Percentiles rank a stretch among this genome's conserved stretches.
These are phyloP conservation scores for Oryzias dopingdopingensis DNA, from an alignment of 2,797 vertebrate species.

Conservation along the genomic window DNA sequence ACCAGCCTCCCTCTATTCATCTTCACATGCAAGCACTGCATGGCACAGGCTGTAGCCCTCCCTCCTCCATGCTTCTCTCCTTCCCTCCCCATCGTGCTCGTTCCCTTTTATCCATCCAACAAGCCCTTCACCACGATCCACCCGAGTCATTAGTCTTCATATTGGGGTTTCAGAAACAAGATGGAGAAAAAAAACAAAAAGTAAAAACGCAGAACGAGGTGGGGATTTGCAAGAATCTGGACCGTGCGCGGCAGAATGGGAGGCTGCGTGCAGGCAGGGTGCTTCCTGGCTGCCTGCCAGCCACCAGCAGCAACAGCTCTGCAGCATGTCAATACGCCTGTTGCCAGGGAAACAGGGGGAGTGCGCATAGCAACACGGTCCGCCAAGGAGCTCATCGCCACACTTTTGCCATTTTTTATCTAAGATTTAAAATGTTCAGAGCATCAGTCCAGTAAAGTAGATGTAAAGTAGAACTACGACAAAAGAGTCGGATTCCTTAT, in stretches of 20 bases:
- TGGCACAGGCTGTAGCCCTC: constrained; percentile 60
- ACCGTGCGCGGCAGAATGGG: constrained; percentile 51
- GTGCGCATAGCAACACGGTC: constrained; percentile 48
- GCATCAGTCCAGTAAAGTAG: constrained; percentile 8
- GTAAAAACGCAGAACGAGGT: constrained; percentile 33
- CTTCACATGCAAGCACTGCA: constrained; percentile 63
- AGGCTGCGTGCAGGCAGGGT: constrained; percentile 59
- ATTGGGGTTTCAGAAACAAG: constrained; percentile 52
- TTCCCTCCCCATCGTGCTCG: constrained; percentile 20
- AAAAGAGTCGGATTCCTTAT: background rate
- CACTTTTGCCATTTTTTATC: background rate
- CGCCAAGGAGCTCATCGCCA: constrained; percentile 37
- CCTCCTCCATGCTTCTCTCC: constrained; percentile 49
- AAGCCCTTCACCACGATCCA: constrained; percentile 30
- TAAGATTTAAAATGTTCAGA: too few relatives aligned
- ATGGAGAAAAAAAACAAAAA: constrained; percentile 26
- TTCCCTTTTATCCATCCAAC: constrained; percentile 20
- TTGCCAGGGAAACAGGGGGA: constrained; percentile 73
- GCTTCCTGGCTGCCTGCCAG: constrained; percentile 72
- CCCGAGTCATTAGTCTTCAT: constrained; percentile 52
- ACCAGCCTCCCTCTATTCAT: constrained; percentile 66
- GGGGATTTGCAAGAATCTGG: constrained; percentile 45
- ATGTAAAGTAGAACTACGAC: background rate
- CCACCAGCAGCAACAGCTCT: constrained; percentile 69
- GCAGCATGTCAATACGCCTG: constrained; percentile 77